Evolutionary conservation across 2,888 invertebrate genomes (phyloP).

Genomic region (Pegoplata infirma): DNA sequence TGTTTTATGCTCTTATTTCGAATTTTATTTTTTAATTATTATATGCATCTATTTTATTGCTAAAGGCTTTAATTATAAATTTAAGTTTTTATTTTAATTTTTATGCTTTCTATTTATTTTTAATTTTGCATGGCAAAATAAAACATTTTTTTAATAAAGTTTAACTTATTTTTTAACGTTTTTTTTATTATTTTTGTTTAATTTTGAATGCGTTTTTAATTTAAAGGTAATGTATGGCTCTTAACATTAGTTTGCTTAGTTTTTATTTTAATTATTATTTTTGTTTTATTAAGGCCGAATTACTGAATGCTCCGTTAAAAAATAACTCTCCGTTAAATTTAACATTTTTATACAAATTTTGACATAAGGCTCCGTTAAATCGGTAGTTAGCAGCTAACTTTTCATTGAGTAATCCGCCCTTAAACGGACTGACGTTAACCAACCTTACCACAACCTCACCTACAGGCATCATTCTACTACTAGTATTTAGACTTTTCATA

Average conservation of each 20-base stretch:
- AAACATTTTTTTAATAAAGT: conserved; percentile 49
- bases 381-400: too few species aligned
- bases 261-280: too few species aligned
- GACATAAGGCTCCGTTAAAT: too few species aligned
- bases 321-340: too few species aligned
- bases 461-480: too few species aligned
- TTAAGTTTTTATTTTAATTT: conserved; percentile 11
- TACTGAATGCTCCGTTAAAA: too few species aligned
- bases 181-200: conserved; percentile 37
- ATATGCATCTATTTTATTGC: conserved; percentile 7
- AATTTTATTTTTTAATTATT: conserved; percentile 13
- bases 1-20: not conserved
- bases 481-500: too few species aligned
- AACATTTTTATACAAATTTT: too few species aligned
- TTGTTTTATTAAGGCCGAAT: too few species aligned
- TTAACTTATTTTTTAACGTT: conserved; percentile 31
- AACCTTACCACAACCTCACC: too few species aligned
- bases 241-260: not conserved
- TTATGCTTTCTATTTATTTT: conserved; percentile 43
- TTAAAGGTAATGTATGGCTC: conserved; percentile 44
- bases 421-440: too few species aligned
- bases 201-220: conserved; percentile 27
- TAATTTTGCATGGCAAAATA: conserved; percentile 51
- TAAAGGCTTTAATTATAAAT: conserved; percentile 14
- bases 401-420: too few species aligned